Evolutionary conservation across 2,797 vertebrate genomes (phyloP).

Genomic region (Notolepis coatsorum): DNA sequence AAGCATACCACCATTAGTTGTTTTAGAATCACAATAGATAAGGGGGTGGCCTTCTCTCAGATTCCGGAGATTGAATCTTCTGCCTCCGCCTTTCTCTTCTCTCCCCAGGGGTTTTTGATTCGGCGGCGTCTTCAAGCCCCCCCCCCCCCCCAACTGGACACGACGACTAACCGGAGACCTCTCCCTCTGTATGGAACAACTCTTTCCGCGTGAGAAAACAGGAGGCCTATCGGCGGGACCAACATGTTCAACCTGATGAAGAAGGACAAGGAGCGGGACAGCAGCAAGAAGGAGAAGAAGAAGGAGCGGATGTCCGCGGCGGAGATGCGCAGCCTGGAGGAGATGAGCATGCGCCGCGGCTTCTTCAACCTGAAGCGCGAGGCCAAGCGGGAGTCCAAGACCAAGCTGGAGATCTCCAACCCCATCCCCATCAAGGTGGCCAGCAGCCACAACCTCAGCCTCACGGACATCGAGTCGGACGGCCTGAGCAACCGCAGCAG

Average conservation of each 20-base stretch:
- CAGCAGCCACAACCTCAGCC: constrained; percentile 90
- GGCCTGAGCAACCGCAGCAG: constrained; percentile 92
- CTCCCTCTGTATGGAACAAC: constrained; percentile 51
- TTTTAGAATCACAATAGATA: not conserved
- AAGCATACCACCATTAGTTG: not conserved
- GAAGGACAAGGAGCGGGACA: constrained; percentile 92
- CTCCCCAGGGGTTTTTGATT: constrained; percentile 50
- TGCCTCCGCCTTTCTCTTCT: constrained; percentile 12
- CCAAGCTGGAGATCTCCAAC: constrained; percentile 95
- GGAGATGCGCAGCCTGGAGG: constrained; percentile 94
- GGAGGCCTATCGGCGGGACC: constrained; percentile 37
- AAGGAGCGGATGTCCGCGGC: constrained; percentile 96
- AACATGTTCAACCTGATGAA: constrained; percentile 97
- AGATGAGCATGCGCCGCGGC: constrained; percentile 95
- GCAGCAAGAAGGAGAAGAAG: constrained; percentile 91
- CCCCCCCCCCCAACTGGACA: constrained; percentile 25
- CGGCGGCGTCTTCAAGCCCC: constrained; percentile 28
- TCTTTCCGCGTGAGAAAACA: constrained; percentile 28
- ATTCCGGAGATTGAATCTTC: constrained; percentile 8
- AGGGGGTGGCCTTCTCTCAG: not conserved
- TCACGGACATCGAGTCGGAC: constrained; percentile 94
- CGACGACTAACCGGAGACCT: constrained; percentile 26
- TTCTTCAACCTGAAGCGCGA: constrained; percentile 96
- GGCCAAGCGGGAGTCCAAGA: constrained; percentile 91
- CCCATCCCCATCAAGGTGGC: constrained; percentile 98